These are phyloP conservation scores for Xerus inauris DNA, from an alignment of 2,113 vertebrate species.

Conservation along the genomic window DNA sequence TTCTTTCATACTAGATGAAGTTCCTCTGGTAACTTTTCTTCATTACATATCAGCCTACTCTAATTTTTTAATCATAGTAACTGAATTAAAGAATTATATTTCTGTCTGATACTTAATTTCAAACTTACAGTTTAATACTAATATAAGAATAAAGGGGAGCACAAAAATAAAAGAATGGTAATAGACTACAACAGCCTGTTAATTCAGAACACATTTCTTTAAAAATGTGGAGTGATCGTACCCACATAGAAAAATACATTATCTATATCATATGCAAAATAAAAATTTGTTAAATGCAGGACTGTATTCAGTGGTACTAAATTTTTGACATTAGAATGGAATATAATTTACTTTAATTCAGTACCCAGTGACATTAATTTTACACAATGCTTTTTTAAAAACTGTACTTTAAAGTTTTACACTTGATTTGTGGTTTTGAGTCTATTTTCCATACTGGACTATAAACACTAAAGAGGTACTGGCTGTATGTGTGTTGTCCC, in stretches of 20 bases:
- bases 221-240: neutral
- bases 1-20: neutral
- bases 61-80: slow-evolving; percentile 1
- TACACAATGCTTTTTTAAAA: neutral
- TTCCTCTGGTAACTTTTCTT: neutral
- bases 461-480: neutral
- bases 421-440: neutral
- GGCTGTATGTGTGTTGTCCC: neutral
- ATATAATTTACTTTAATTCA: too few relatives aligned
- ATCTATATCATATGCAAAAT: neutral
- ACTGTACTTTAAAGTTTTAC: neutral
- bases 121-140: neutral
- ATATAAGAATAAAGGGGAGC: neutral
- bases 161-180: neutral
- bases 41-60: neutral
- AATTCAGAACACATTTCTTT: slow-evolving; percentile 23
- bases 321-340: neutral
- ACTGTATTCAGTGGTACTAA: neutral
- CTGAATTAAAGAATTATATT: neutral
- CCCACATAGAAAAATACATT: neutral
- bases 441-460: neutral
- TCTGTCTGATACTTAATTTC: neutral
- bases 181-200: neutral
- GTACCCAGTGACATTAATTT: neutral
- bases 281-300: neutral